Evolutionary conservation across 2,113 vertebrate genomes (phyloP).

Genomic region (Peromyscus maniculatus): DNA sequence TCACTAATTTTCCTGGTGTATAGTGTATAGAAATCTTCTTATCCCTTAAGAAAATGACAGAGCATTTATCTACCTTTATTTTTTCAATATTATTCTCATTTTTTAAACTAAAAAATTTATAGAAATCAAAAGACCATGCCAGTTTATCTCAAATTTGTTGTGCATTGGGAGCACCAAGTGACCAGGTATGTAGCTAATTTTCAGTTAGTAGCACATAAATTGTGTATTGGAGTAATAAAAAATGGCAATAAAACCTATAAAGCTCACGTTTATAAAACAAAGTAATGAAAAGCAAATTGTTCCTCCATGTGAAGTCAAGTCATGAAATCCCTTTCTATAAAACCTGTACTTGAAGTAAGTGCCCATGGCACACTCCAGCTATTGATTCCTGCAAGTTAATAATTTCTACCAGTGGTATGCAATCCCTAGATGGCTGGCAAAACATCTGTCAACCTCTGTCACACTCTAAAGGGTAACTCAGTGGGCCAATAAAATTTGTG

Average conservation of each 20-base stretch:
- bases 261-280: constrained; percentile 68
- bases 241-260: constrained; percentile 59
- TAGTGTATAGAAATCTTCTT: neutral
- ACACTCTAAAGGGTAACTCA: constrained; percentile 63
- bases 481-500: constrained; percentile 72
- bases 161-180: neutral
- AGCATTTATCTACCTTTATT: neutral
- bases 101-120: constrained; percentile 25
- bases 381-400: constrained; percentile 75
- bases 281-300: constrained; percentile 76
- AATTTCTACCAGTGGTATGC: constrained; percentile 61
- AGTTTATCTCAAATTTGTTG: constrained; percentile 19
- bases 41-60: neutral
- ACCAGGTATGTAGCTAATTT: constrained; percentile 56
- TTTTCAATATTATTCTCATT: neutral
- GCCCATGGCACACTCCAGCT: constrained; percentile 53
- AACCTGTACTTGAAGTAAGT: constrained; percentile 65
- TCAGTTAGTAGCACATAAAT: constrained; percentile 38
- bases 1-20: neutral
- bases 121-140: constrained; percentile 40
- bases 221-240: constrained; percentile 65
- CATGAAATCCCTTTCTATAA: constrained; percentile 67
- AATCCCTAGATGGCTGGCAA: constrained; percentile 61
- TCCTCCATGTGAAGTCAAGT: constrained; percentile 66
- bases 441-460: constrained; percentile 72